Evolutionary conservation across 1,140 invertebrate species (phyloP).

Genomic region (Conus betulinus): DNA sequence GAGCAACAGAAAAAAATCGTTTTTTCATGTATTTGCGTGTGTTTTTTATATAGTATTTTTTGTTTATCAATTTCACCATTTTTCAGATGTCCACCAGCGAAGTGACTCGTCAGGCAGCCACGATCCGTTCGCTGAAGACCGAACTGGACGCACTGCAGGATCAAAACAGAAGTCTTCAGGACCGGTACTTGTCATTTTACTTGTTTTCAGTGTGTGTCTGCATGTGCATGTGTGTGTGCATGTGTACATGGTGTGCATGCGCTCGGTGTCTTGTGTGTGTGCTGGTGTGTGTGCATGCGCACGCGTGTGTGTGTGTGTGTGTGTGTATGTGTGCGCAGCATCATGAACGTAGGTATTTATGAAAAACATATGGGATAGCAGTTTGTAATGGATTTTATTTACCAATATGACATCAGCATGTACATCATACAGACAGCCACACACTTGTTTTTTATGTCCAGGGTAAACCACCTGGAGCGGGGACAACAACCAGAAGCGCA

Average conservation of each 20-base stretch:
- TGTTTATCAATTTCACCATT: no score
- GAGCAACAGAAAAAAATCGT: no score
- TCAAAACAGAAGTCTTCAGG: constrained; percentile 62
- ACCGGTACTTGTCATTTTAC: constrained; percentile 55
- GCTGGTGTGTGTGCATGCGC: no score
- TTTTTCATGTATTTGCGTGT: no score
- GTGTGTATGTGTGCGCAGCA: no score
- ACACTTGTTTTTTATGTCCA: constrained; percentile 31
- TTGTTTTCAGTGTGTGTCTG: neutral
- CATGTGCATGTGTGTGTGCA: neutral
- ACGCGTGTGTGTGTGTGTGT: no score
- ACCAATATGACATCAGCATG: no score
- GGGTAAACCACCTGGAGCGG: constrained; percentile 68
- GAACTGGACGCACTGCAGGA: constrained; percentile 67
- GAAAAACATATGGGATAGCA: no score
- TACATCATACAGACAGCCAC: neutral
- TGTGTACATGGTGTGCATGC: neutral
- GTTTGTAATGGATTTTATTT: no score
- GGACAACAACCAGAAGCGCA: constrained; percentile 72
- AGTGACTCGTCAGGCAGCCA: constrained; percentile 59
- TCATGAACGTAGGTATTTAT: no score
- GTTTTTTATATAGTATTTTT: no score
- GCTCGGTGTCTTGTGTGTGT: neutral
- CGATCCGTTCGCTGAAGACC: constrained; percentile 61
- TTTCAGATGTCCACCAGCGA: constrained; percentile 64